Percentiles rank a stretch among this genome's conserved stretches.
Evolutionary conservation across 2,113 vertebrate species (phyloP).

Genomic region (Sclerurus mexicanus): DNA sequence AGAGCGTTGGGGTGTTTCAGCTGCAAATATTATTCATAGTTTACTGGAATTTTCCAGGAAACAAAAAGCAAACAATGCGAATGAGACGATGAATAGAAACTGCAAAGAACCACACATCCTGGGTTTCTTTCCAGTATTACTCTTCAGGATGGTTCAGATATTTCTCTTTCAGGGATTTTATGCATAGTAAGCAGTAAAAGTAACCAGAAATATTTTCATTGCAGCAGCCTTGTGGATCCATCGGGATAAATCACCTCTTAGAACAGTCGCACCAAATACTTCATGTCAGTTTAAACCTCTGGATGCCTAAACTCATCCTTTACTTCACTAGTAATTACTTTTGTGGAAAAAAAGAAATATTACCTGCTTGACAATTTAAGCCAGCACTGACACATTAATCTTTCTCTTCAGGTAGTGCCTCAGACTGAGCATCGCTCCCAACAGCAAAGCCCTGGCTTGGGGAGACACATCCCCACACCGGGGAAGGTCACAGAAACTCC

Average conservation of each 20-base stretch:
- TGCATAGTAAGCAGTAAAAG: slow-evolving; percentile 19
- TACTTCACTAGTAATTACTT: slow-evolving; percentile 60
- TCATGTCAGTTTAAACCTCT: slow-evolving; percentile 61
- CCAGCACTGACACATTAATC: slow-evolving; percentile 54
- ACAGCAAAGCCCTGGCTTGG: not conserved
- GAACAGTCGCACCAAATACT: slow-evolving; percentile 58
- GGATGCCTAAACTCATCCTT: slow-evolving; percentile 43
- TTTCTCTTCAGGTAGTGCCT: slow-evolving; percentile 4
- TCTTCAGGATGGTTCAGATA: not conserved
- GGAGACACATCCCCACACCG: not conserved
- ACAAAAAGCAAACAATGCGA: not conserved
- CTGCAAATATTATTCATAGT: not conserved
- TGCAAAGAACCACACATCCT: not conserved
- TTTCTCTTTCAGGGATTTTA: slow-evolving; percentile 24
- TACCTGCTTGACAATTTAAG: slow-evolving; percentile 44
- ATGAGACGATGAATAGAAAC: not conserved
- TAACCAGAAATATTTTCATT: slow-evolving; percentile 25
- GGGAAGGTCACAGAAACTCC: not conserved
- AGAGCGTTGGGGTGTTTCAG: not conserved
- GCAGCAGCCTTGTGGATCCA: not conserved
- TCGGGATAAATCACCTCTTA: slow-evolving; percentile 54
- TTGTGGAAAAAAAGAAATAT: slow-evolving; percentile 51
- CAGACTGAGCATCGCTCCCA: not conserved
- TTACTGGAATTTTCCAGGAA: not conserved
- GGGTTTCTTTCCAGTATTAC: not conserved